Conservation (phyloP, 2,797 vertebrate species). For the Bradypodion pumilum region DNA sequence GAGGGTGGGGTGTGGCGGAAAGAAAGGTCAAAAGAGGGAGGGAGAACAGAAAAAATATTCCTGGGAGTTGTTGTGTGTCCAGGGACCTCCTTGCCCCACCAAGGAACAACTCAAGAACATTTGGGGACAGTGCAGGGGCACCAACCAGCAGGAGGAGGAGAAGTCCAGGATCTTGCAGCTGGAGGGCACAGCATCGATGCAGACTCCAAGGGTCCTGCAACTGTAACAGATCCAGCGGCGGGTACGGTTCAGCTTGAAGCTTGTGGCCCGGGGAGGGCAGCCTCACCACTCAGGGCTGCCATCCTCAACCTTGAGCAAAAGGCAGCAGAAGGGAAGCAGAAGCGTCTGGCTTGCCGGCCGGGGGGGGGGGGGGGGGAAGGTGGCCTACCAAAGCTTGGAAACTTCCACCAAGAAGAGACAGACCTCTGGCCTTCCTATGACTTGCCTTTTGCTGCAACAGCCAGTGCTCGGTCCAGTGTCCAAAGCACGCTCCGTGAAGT, state of each 20-base stretch:
- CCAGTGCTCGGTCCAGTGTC: background rate
- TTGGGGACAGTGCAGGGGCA: background rate
- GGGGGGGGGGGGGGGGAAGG: too few relatives aligned
- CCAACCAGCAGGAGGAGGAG: background rate
- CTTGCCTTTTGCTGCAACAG: background rate
- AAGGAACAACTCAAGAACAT: background rate
- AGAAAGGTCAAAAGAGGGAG: background rate
- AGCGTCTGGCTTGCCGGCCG: too few relatives aligned
- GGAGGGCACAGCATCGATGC: background rate
- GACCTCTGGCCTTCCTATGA: background rate
- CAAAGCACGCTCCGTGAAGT: background rate
- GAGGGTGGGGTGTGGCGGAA: background rate
- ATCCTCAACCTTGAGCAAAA: background rate
- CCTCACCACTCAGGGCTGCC: background rate
- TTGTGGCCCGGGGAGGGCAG: background rate
- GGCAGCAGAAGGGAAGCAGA: background rate
- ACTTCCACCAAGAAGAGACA: background rate
- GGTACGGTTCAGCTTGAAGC: background rate
- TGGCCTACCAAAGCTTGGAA: background rate
- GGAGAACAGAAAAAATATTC: background rate
- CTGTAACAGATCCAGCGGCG: background rate
- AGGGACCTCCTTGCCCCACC: too few relatives aligned
- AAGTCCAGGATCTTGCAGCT: background rate
- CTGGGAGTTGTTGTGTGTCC: background rate
- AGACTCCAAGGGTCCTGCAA: too few relatives aligned